These are phyloP conservation scores for Agrotis segetum DNA, from an alignment of 2,888 invertebrate species.

Conservation along the genomic window DNA sequence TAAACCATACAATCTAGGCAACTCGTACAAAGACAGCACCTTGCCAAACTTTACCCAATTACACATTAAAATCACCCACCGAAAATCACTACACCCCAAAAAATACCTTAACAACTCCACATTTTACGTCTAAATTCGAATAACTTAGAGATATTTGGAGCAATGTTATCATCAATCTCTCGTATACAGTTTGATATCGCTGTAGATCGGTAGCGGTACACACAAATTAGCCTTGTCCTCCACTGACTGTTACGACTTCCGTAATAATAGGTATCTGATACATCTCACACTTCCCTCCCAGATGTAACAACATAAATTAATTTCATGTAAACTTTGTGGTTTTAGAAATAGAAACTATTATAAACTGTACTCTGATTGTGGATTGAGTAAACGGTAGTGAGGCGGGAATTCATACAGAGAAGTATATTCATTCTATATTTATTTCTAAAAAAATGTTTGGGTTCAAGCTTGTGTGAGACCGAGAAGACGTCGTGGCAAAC, in stretches of 20 bases:
- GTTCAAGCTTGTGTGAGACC: too few relatives aligned
- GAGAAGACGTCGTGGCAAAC: too few relatives aligned
- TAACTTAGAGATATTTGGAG: background rate
- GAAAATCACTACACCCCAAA: slow-evolving; percentile 7
- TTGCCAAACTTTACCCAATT: background rate
- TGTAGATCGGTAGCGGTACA: slow-evolving; percentile 25
- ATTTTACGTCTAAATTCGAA: slow-evolving; percentile 1
- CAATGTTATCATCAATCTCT: slow-evolving; percentile 26
- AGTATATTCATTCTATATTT: background rate
- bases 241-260: slow-evolving; percentile 52
- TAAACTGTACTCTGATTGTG: slow-evolving; percentile 18
- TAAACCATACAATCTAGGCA: background rate
- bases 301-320: slow-evolving; percentile 54
- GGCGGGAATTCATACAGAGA: background rate
- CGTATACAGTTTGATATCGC: slow-evolving; percentile 39
- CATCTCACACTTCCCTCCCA: slow-evolving; percentile 48
- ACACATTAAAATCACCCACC: background rate
- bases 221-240: slow-evolving; percentile 58
- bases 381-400: background rate
- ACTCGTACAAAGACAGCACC: too few relatives aligned
- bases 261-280: slow-evolving; percentile 47
- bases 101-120: background rate
- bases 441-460: background rate
- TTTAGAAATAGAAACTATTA: slow-evolving; percentile 30
- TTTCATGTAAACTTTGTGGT: slow-evolving; percentile 44